Evolutionary conservation across 2,888 invertebrate species (phyloP), one percentile per base, ranked within the genome.

Genomic region (Chymomyza fuscimana): DNA sequence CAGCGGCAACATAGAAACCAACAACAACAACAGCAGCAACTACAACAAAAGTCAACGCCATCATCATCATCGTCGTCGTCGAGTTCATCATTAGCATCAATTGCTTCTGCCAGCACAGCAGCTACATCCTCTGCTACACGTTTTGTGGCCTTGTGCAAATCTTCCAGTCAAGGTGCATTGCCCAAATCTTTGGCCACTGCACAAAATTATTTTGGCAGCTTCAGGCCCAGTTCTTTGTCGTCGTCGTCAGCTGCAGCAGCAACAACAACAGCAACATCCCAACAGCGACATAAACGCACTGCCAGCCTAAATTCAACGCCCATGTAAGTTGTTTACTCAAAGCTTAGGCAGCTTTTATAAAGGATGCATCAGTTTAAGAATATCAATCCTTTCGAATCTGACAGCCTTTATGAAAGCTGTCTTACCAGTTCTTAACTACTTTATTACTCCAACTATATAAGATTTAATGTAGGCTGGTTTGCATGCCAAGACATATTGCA

Each of bases 381-480:
- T 19, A 19, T 19, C 19, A 19, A 19, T 19, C 19, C 19, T 19
- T 19, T 1, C 1, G 19, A 19, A 19, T 1, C 22, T 25, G 25
- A 32, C 16, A 12, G 2, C n/a, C 16, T 60, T 15, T 32, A 4
- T 25, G 16, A 36, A 15, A 60, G 29, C 60, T 46, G 32, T 4
- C 32, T 32, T 5, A 5, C 7, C 32, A 32, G 32, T 32, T 59
- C 25, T 5, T 58, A 58, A 58, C 22, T 19, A n/a, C 9, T 5
- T 32, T 59, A 29, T 10, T 56, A 16, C 22, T 5, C 16, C 4
- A 25, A 25, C 25, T 36, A 36, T 36, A 5, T 56, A 16, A 10
- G 19, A 56, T 77, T 72, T 82, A 77, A 85, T 84, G 76, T 82
- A 80, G 87, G 87, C 72, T 83, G 86, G 81, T 73, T 81, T 86